A percentile compares a stretch with the other conserved stretches of the same genome.
These are phyloP conservation scores for Dromius quadrimaculatus DNA, from an alignment of 2,888 invertebrate species.

Conservation along the genomic window DNA sequence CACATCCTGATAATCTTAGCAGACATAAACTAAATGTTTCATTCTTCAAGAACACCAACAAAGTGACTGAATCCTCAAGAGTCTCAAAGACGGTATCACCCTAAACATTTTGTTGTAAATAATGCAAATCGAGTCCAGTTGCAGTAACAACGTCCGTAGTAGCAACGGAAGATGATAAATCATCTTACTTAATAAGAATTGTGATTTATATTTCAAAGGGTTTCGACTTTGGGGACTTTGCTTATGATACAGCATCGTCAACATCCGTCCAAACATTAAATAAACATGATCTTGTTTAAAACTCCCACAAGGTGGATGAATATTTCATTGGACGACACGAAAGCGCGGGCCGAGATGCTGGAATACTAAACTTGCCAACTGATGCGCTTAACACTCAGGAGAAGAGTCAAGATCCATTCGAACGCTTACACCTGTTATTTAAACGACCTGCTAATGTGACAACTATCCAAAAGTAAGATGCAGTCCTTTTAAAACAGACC, in stretches of 20 bases:
- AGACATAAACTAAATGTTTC: slow-evolving; percentile 4
- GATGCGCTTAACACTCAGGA: too few species aligned
- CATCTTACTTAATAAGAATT: slow-evolving; percentile 55
- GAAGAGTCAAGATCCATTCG: slow-evolving; percentile 15
- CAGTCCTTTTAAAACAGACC: too few species aligned
- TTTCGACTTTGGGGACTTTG: slow-evolving; percentile 48
- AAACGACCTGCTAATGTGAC: slow-evolving; percentile 29
- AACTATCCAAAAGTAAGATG: too few species aligned
- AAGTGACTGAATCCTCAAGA: not conserved
- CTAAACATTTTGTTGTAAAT: not conserved
- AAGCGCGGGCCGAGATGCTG: slow-evolving; percentile 31
- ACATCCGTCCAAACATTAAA: slow-evolving; percentile 53
- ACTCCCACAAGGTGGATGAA: slow-evolving; percentile 46
- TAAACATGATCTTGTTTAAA: slow-evolving; percentile 52
- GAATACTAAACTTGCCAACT: slow-evolving; percentile 8
- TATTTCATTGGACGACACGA: slow-evolving; percentile 44
- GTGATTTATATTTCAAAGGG: slow-evolving; percentile 54
- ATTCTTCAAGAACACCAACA: not conserved
- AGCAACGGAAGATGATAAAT: slow-evolving; percentile 51
- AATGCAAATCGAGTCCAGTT: not conserved
- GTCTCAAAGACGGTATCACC: not conserved
- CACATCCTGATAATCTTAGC: not conserved
- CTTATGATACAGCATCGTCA: slow-evolving; percentile 51
- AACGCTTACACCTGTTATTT: slow-evolving; percentile 32
- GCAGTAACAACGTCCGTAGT: not conserved